Percentiles rank a stretch among this genome's conserved stretches.
phyloP scores from a whole-genome alignment of 1,140 invertebrate species.

The Sesamia nonagrioides region DNA sequence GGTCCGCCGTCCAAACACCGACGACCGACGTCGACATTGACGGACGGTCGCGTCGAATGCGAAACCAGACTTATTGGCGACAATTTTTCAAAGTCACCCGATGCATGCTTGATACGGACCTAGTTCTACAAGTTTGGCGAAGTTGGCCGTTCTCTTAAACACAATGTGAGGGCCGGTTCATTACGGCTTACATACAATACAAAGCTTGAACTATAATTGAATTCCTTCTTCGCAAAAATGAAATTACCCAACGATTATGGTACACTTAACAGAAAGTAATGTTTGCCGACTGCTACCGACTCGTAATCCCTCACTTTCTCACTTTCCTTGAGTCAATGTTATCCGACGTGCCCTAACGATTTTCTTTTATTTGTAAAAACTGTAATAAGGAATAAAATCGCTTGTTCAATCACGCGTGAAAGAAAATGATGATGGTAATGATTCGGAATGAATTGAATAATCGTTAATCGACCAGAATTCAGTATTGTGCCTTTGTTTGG shows the following conservation, averaged over 20 bases:
- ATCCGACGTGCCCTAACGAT: constrained; percentile 34
- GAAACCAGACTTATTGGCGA: constrained; percentile 77
- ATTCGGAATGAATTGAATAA: constrained; percentile 43
- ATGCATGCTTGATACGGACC: constrained; percentile 61
- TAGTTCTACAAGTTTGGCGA: constrained; percentile 52
- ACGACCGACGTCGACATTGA: constrained; percentile 67
- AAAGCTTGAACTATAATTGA: too few species aligned
- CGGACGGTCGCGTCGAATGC: constrained; percentile 69
- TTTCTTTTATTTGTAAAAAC: constrained; percentile 38
- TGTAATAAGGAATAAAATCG: constrained; percentile 38
- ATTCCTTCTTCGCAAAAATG: not conserved
- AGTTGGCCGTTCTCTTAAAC: constrained; percentile 30
- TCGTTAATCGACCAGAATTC: constrained; percentile 40
- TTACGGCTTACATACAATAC: not conserved
- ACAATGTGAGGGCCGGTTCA: constrained; percentile 23
- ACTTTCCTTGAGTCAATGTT: constrained; percentile 39
- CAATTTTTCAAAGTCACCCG: constrained; percentile 76
- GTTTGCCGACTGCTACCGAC: constrained; percentile 20
- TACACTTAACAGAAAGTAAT: constrained; percentile 19
- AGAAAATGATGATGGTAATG: constrained; percentile 42
- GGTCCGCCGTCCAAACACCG: constrained; percentile 44
- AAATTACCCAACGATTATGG: constrained; percentile 17
- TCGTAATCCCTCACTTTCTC: constrained; percentile 25
- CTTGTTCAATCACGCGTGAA: constrained; percentile 24
- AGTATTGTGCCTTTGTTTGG: constrained; percentile 34